phyloP scores from a whole-genome alignment of 2,888 invertebrate genomes.

The Spisula subtruncata region DNA sequence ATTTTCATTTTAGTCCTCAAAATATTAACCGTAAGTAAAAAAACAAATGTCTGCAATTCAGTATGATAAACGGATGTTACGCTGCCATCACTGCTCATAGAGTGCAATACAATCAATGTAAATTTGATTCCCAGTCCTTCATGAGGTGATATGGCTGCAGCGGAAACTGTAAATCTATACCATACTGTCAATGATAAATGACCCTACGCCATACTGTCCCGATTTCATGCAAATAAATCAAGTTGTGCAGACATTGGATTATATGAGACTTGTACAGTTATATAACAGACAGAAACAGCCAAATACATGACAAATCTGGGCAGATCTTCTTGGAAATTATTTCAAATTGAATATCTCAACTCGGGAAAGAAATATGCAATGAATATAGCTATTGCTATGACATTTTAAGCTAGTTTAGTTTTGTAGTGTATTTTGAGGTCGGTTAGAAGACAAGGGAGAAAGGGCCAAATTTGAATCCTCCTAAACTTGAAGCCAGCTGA shows the following conservation, averaged over 20 bases:
- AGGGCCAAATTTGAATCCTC: too few species aligned
- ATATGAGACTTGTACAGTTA: neutral
- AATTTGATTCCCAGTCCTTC: neutral
- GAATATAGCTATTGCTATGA: too few species aligned
- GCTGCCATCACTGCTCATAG: neutral
- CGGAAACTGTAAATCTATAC: constrained; percentile 10
- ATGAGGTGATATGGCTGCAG: neutral
- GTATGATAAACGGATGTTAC: neutral
- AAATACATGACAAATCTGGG: neutral
- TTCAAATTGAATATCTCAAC: too few species aligned
- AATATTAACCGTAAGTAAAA: too few species aligned
- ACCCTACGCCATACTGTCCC: constrained; percentile 1
- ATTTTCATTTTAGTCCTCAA: too few species aligned
- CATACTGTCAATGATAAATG: constrained; percentile 20
- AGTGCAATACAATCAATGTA: neutral
- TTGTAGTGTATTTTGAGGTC: too few species aligned
- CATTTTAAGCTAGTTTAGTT: too few species aligned
- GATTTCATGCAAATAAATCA: constrained; percentile 1
- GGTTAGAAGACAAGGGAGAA: too few species aligned
- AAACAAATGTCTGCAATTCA: neutral
- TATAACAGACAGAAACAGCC: neutral
- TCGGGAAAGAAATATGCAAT: too few species aligned
- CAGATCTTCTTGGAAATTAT: neutral
- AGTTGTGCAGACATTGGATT: constrained; percentile 18
- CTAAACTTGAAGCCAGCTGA: too few species aligned